A percentile compares a stretch with the other conserved stretches of the same genome.
These are phyloP conservation scores for Cephus runcator DNA, from an alignment of 2,888 invertebrate genomes.

Conservation along the genomic window DNA sequence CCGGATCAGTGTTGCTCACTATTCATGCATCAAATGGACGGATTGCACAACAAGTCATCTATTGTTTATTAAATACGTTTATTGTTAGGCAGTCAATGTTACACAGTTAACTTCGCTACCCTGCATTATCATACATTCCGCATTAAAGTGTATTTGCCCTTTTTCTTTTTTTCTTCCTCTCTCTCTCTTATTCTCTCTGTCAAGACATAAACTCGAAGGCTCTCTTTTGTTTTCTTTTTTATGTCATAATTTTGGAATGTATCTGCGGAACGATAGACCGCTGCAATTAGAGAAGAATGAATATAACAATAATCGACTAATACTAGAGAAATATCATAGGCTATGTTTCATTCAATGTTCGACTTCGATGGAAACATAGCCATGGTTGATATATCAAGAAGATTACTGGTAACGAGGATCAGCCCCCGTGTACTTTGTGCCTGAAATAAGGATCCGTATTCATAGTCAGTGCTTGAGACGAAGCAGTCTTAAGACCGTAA, in stretches of 20 bases:
- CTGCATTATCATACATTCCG: constrained; percentile 6
- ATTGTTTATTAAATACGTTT: constrained; percentile 28
- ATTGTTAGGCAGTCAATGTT: constrained; percentile 37
- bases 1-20: too few species aligned
- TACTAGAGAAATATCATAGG: too few species aligned
- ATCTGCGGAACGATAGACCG: constrained; percentile 18
- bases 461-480: too few species aligned
- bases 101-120: constrained; percentile 24
- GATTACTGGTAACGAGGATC: too few species aligned
- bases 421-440: too few species aligned
- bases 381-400: too few species aligned
- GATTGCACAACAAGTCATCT: too few species aligned
- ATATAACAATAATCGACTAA: neutral
- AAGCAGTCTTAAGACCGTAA: too few species aligned
- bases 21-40: too few species aligned
- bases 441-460: too few species aligned
- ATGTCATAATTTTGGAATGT: neutral
- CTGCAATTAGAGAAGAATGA: constrained; percentile 11
- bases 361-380: too few species aligned
- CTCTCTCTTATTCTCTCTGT: neutral
- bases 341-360: too few species aligned
- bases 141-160: constrained; percentile 3
- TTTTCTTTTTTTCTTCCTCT: neutral
- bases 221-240: neutral
- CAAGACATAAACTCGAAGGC: neutral